phyloP scores from a whole-genome alignment of 2,113 vertebrate genomes.

The Mola mola region DNA sequence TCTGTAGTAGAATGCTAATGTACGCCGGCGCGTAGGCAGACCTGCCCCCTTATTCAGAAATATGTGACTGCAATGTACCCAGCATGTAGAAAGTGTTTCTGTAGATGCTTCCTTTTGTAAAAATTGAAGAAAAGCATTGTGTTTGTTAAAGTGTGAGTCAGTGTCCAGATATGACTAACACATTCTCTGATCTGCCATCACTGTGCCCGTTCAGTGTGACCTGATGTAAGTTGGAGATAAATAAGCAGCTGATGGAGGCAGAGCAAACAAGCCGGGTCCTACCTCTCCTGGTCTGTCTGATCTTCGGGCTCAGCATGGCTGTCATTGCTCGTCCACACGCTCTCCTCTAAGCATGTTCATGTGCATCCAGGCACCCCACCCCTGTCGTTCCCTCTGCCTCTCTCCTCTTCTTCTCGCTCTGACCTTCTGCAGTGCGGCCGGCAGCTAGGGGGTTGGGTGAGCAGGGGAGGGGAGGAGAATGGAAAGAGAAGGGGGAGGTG shows the following conservation, averaged over 20 bases:
- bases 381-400: slow-evolving; percentile 35
- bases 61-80: not conserved
- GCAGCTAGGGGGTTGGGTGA: slow-evolving; percentile 70
- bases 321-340: slow-evolving; percentile 65
- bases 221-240: slow-evolving; percentile 7
- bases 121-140: not conserved
- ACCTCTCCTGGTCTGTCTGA: slow-evolving; percentile 92
- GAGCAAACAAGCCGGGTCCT: slow-evolving; percentile 56
- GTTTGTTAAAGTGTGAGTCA: slow-evolving; percentile 2
- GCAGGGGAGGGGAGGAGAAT: slow-evolving; percentile 64
- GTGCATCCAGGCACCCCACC: slow-evolving; percentile 65
- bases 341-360: slow-evolving; percentile 72
- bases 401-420: slow-evolving; percentile 57
- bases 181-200: not conserved
- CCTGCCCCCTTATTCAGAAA: slow-evolving; percentile 49
- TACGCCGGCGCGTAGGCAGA: slow-evolving; percentile 27
- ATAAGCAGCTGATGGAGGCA: slow-evolving; percentile 3
- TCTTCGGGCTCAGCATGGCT: slow-evolving; percentile 93
- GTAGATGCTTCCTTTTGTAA: not conserved
- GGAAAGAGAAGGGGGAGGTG: slow-evolving; percentile 51
- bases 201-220: not conserved
- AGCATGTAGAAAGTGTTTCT: slow-evolving; percentile 9
- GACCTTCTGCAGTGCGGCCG: slow-evolving; percentile 76
- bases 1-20: slow-evolving; percentile 57
- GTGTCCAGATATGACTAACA: not conserved